phyloP scores from a whole-genome alignment of 1,140 invertebrate genomes.

The Macrostomum lignano region DNA sequence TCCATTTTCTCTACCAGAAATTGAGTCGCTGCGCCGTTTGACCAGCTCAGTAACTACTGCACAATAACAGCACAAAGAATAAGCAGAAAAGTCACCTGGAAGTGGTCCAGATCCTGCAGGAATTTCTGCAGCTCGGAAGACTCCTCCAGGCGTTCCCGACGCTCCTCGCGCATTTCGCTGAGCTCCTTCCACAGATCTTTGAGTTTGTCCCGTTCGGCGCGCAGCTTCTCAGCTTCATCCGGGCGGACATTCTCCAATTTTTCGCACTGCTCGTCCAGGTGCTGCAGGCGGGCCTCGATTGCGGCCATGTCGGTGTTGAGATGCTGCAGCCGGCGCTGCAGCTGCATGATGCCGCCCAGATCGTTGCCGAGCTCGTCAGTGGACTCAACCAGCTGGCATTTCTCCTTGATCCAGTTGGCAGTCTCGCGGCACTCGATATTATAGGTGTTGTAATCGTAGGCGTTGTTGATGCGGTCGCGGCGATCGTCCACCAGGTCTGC shows the following conservation, averaged over 20 bases:
- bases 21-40: too few relatives aligned
- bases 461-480: constrained; percentile 66
- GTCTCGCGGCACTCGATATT: constrained; percentile 96
- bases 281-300: constrained; percentile 54
- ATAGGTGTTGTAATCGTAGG: constrained; percentile 92
- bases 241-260: constrained; percentile 68
- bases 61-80: too few relatives aligned
- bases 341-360: constrained; percentile 41
- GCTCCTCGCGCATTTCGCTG: constrained; percentile 62
- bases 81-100: too few relatives aligned
- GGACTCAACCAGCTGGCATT: constrained; percentile 76
- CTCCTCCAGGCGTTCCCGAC: constrained; percentile 87
- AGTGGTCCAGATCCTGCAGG: constrained; percentile 89
- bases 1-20: too few relatives aligned
- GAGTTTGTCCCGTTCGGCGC: constrained; percentile 63
- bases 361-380: constrained; percentile 64
- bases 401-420: constrained; percentile 93
- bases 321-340: constrained; percentile 57
- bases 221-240: constrained; percentile 67
- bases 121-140: constrained; percentile 90
- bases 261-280: constrained; percentile 58
- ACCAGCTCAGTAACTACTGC: too few relatives aligned
- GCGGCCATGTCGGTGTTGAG: constrained; percentile 94
- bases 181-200: constrained; percentile 72
- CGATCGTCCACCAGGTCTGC: constrained; percentile 65